These are phyloP conservation scores for Chrysaora quinquecirrha DNA, from an alignment of 30 jellyfish, hydroid and myxozoan species.

Conservation along the genomic window DNA sequence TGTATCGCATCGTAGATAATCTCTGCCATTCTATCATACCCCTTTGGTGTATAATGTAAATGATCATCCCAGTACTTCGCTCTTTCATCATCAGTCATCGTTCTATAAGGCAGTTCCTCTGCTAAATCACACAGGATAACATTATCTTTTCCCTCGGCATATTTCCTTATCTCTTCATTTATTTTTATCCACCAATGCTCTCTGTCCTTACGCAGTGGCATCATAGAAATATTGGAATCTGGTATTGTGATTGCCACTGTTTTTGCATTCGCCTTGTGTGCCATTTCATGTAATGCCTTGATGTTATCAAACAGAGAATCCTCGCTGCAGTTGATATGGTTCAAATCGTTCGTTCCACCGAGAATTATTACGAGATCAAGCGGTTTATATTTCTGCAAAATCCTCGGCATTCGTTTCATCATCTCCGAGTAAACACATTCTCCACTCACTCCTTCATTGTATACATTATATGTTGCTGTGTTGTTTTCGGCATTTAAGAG, in stretches of 20 bases:
- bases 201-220: conserved; percentile 39
- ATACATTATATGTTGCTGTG: conserved; percentile 40
- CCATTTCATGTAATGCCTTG: conserved; percentile 55
- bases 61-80: conserved; percentile 85
- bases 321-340: conserved; percentile 12
- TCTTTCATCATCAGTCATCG: conserved; percentile 67
- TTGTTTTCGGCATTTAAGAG: conserved; percentile 54
- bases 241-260: conserved; percentile 84
- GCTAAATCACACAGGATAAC: conserved; percentile 88
- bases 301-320: conserved; percentile 32
- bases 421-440: conserved; percentile 73
- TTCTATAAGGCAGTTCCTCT: conserved; percentile 67
- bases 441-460: conserved; percentile 89
- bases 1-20: conserved; percentile 75
- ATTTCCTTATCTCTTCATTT: conserved; percentile 50
- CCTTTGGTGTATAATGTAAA: conserved; percentile 76
- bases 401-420: conserved; percentile 69
- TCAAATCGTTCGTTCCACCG: conserved; percentile 96
- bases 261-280: conserved; percentile 42
- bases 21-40: conserved; percentile 94
- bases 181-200: conserved; percentile 51
- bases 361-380: conserved; percentile 74
- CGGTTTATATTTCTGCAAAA: conserved; percentile 57
- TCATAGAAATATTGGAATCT: conserved; percentile 47
- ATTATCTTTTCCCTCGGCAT: conserved; percentile 45